Conservation (phyloP, 2,888 invertebrate species). For the Myathropa florea region DNA sequence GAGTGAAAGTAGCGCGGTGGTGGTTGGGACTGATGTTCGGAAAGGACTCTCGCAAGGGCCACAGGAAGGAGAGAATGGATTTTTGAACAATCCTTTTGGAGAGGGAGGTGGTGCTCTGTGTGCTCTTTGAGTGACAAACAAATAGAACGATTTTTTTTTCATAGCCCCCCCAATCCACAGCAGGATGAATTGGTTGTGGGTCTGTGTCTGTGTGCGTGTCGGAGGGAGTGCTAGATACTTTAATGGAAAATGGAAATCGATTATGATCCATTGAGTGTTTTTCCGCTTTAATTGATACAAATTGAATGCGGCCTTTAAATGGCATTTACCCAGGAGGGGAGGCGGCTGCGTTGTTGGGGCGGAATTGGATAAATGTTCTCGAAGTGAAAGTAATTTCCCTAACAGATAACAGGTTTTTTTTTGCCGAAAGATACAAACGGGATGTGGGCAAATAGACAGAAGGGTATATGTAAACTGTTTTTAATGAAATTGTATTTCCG, state of each 20-base stretch:
- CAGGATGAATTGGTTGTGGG: no score
- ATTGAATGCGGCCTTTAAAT: slow-evolving; percentile 68
- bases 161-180: background rate
- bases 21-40: slow-evolving; percentile 12
- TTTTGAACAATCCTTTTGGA: slow-evolving; percentile 45
- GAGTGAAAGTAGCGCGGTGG: slow-evolving; percentile 37
- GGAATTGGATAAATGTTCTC: slow-evolving; percentile 51
- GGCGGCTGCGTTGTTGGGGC: slow-evolving; percentile 9
- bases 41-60: background rate
- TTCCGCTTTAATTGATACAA: slow-evolving; percentile 71
- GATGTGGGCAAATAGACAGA: background rate
- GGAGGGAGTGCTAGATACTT: slow-evolving; percentile 30
- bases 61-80: slow-evolving; percentile 16
- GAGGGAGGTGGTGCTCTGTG: background rate
- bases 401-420: slow-evolving; percentile 18
- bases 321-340: slow-evolving; percentile 33
- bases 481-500: slow-evolving; percentile 18
- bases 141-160: slow-evolving; percentile 35
- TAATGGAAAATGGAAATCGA: slow-evolving; percentile 70
- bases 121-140: slow-evolving; percentile 68
- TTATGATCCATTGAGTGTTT: slow-evolving; percentile 68
- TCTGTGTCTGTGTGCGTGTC: no score
- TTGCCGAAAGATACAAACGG: background rate
- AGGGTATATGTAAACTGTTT: background rate
- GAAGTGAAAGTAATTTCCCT: slow-evolving; percentile 66